Base-by-base conservation (phyloP, 2,888 invertebrate species). In the Leptinotarsa tumamoca region DNA sequence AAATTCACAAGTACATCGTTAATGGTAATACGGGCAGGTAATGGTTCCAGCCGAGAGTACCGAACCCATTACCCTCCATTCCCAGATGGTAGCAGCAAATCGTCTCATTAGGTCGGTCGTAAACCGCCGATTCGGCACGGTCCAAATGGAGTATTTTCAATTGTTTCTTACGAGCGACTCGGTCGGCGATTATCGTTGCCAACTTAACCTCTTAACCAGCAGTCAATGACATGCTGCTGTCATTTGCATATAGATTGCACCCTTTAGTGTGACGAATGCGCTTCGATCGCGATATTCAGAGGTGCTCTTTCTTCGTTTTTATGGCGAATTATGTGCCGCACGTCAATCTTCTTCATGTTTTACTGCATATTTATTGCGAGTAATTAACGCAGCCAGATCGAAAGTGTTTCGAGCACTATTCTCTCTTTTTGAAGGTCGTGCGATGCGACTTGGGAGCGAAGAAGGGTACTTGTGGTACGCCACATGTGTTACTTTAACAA, bases 201-300 rank as follows among this genome's bases (percentile, higher is more conserved):
- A 86, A 84, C 84, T 87, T 87, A 87, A 87, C 86, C 87, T 86
- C 83, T 86, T 85, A 85, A 84, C 82, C 81, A 81, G 80, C 84
- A 83, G 82, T 82, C 85, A 85, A 80, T 80, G 79, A 80, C 85
- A 80, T 80, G 81, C 80, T 82, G 52, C 52, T 52, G 82, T 82
- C 83, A 88, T 88, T 88, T 87, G 88, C 88, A 88, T 88, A 87
- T 88, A 88, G 87, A 88, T 88, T 88, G 86, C 86, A 83, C 87
- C 87, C 87, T 86, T 84, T 82, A 83, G 84, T 85, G 85, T 84
- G 82, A 81, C 86, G 83, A 86, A 86, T 85, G 81, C 74, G 81
- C 81, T 81, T 79, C 80, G 86, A 85, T 85, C 83, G 83, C 84
- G 85, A 85, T 84, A 84, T 85, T 84, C 82, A 81, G 80, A 81